Conservation (phyloP, 2,888 invertebrate species). For the Laspeyria flexula region DNA sequence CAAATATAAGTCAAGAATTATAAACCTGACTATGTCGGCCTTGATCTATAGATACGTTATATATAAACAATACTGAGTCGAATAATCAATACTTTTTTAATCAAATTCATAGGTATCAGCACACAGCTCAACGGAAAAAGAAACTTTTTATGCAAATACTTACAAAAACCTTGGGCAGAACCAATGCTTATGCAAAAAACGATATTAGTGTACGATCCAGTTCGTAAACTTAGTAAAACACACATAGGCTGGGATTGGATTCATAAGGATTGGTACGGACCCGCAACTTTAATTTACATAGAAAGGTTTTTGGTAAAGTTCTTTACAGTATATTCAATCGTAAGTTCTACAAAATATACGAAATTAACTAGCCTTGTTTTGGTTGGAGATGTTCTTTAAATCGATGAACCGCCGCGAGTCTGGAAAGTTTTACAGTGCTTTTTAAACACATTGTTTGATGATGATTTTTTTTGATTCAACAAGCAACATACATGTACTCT, state of each 20-base stretch:
- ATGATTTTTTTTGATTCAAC: too few species aligned
- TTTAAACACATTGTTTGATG: too few species aligned
- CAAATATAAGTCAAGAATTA: too few species aligned
- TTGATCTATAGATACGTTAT: too few species aligned
- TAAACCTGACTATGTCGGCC: too few species aligned
- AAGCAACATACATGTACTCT: too few species aligned
- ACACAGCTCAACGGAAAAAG: too few species aligned
- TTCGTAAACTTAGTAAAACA: slow-evolving; percentile 24
- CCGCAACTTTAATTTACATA: slow-evolving; percentile 36
- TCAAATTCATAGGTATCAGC: not conserved
- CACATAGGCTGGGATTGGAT: slow-evolving; percentile 33
- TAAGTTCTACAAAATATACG: slow-evolving; percentile 8
- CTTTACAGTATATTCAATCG: slow-evolving; percentile 25
- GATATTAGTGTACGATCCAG: slow-evolving; percentile 5
- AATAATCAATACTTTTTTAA: too few species aligned
- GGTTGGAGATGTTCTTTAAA: too few species aligned
- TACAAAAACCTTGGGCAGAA: not conserved
- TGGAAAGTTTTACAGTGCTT: too few species aligned
- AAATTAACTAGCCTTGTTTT: too few species aligned
- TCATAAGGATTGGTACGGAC: slow-evolving; percentile 31
- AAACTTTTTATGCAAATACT: not conserved
- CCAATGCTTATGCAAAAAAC: slow-evolving; percentile 7
- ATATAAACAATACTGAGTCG: not conserved
- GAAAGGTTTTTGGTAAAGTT: slow-evolving; percentile 37
- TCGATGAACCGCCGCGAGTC: too few species aligned